Evolutionary conservation across 2,113 vertebrate genomes (phyloP), one percentile per base, ranked within the genome.

Genomic region (Caretta caretta): DNA sequence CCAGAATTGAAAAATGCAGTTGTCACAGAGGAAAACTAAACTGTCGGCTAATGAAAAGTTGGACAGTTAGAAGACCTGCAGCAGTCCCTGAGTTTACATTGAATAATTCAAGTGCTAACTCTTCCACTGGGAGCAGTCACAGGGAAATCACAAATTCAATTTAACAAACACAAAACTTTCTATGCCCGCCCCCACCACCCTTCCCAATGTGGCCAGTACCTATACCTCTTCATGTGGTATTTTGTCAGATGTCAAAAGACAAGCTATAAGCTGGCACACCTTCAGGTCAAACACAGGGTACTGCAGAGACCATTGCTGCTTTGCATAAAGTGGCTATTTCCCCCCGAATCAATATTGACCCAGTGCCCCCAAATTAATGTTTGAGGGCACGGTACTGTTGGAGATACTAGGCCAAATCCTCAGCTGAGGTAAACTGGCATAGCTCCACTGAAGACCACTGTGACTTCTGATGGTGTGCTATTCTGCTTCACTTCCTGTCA

Each of bases 1-100:
- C 89, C 87, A 93, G 62, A 89, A 96, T 72, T 35, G 51, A 95
- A 97, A 98, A 97, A 94, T 65, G 86, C 90, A 93, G 94, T 97
- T 98, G 92, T 95, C 97, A 93, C 95, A 96, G 89, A 97, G 90
- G 93, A 98, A 94, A 97, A 97, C 94, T 93, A 82, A 94, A 72
- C 79, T 83, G 86, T 81, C 89, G 97, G 97, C 88, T 89, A 50
- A 95, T 80, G 65, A 98, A 96, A 98, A 98, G 90, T 94, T 90
- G 96, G 96, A 93, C 84, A 97, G 89, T 93, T 92, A 88, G 76
- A 97, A 97, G 94, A 96, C 95, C 96, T 96, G 97, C 59, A 90
- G 91, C 38, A 94, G 88, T 91, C 84, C 84, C 80, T 38, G 92
- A 95, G 85, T 96, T 97, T 97, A 91, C 31, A 8, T 83, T 97